A percentile compares a stretch with the other conserved stretches of the same genome.
These are phyloP conservation scores for Spilogale gracilis DNA, from an alignment of 2,113 vertebrate genomes.

Conservation along the genomic window DNA sequence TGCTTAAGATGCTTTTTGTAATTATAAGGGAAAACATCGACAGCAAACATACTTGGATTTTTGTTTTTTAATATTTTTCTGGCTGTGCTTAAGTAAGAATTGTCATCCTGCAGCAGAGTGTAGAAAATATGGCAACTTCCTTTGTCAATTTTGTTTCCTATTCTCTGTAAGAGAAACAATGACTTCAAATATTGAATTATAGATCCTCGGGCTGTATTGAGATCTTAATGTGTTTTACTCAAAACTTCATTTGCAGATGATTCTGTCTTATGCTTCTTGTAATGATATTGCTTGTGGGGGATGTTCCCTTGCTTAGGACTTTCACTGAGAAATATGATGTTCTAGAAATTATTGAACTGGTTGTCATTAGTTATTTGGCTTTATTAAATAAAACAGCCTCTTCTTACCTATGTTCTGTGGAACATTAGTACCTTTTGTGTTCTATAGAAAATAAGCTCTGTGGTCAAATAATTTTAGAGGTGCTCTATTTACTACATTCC, in stretches of 20 bases:
- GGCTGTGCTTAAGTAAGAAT: slow-evolving; percentile 19
- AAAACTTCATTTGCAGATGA: slow-evolving; percentile 72
- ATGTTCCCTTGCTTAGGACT: slow-evolving; percentile 60
- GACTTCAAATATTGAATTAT: slow-evolving; percentile 72
- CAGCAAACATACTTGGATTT: background rate
- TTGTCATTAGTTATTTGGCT: slow-evolving; percentile 74
- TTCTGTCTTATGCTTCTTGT: slow-evolving; percentile 60
- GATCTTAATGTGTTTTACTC: slow-evolving; percentile 69
- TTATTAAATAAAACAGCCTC: slow-evolving; percentile 70
- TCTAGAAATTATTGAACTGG: slow-evolving; percentile 62
- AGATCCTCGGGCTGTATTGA: slow-evolving; percentile 62
- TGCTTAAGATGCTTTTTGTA: background rate
- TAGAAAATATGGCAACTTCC: slow-evolving; percentile 46
- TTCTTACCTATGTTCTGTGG: slow-evolving; percentile 58
- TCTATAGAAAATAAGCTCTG: slow-evolving; percentile 46
- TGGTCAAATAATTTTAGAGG: slow-evolving; percentile 34
- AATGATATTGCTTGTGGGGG: slow-evolving; percentile 58
- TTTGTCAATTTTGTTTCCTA: slow-evolving; percentile 58
- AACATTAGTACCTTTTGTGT: slow-evolving; percentile 39
- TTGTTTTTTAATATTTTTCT: slow-evolving; percentile 14
- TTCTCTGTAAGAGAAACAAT: slow-evolving; percentile 48
- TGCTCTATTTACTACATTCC: background rate
- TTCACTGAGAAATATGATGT: slow-evolving; percentile 66
- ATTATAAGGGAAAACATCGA: background rate
- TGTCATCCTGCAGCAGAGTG: slow-evolving; percentile 20